phyloP scores from a whole-genome alignment of 2,797 vertebrate genomes.

The Dallia pectoralis region DNA sequence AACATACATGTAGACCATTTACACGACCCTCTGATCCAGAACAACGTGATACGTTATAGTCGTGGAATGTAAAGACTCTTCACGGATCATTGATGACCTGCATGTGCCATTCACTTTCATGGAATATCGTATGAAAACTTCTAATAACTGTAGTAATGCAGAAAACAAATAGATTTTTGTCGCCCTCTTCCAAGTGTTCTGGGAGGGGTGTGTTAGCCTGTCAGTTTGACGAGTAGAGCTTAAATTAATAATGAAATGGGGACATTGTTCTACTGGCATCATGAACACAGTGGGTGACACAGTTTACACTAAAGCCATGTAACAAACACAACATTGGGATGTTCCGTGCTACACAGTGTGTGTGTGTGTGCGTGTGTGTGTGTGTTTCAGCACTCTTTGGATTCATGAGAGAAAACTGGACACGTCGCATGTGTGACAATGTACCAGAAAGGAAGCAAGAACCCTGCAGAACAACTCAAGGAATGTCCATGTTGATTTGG shows the following conservation, averaged over 20 bases:
- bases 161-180: neutral
- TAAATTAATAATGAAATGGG: neutral
- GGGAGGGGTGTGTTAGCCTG: neutral
- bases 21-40: neutral
- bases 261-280: neutral
- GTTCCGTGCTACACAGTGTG: neutral
- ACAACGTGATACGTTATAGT: too few species aligned
- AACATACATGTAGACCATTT: neutral
- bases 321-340: neutral
- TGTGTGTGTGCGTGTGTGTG: conserved; percentile 5
- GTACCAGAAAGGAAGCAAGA: conserved; percentile 11
- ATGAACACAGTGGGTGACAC: neutral
- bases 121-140: neutral
- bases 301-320: neutral
- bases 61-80: neutral
- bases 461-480: neutral
- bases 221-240: neutral
- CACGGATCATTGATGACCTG: neutral
- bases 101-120: neutral
- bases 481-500: conserved; percentile 4
- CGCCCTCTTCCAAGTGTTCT: neutral
- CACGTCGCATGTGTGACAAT: conserved; percentile 42
- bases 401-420: conserved; percentile 32
- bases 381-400: conserved; percentile 3
- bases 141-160: neutral